Conservation (phyloP, 2,797 vertebrate species). For the Microctenopoma steveboyesi region DNA sequence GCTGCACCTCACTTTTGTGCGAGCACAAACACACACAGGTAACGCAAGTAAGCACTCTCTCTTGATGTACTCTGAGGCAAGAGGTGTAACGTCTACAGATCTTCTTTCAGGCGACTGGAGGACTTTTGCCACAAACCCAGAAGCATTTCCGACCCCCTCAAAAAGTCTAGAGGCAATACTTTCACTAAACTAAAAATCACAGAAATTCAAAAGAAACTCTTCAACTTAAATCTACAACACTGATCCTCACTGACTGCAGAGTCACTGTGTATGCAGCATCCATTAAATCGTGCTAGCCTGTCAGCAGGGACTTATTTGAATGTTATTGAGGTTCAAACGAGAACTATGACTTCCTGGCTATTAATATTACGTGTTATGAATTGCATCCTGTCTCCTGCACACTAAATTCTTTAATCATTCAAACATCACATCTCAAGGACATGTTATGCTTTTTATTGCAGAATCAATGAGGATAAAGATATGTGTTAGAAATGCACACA, state of each 20-base stretch:
- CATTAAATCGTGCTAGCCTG: not conserved
- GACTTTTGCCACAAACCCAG: not conserved
- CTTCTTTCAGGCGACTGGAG: not conserved
- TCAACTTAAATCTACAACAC: too few species aligned
- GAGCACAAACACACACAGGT: not conserved
- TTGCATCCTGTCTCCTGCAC: not conserved
- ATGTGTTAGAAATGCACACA: not conserved
- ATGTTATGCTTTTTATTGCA: not conserved
- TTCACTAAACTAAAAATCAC: too few species aligned
- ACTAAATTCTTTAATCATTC: not conserved
- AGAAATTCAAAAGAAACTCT: too few species aligned
- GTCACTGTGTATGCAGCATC: not conserved
- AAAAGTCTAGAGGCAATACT: too few species aligned
- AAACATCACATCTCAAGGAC: not conserved
- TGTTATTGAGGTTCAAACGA: too few species aligned
- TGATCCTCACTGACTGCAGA: not conserved
- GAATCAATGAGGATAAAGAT: not conserved
- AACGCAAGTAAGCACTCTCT: not conserved
- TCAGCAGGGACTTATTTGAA: too few species aligned
- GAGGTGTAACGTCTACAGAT: not conserved
- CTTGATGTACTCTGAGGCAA: not conserved
- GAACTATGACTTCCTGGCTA: too few species aligned
- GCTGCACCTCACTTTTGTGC: conserved; percentile 14
- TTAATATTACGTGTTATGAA: too few species aligned
- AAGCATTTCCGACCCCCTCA: too few species aligned